These are phyloP conservation scores for Meloidogyne exigua DNA, from an alignment of 1,140 invertebrate species.

Conservation along the genomic window DNA sequence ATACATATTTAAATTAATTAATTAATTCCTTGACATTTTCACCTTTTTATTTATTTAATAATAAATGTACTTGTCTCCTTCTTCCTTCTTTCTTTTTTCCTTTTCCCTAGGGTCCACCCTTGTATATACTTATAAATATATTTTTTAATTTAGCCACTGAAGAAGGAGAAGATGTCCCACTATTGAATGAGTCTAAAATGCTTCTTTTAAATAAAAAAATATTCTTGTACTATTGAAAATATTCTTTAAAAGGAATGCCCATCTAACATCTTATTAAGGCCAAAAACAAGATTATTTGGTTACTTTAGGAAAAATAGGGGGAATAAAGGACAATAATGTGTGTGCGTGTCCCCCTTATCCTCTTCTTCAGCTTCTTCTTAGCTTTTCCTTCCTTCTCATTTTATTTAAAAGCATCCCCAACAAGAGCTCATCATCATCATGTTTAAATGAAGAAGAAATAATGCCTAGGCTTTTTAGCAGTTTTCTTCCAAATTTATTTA, in stretches of 20 bases:
- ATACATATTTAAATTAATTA: too few relatives aligned
- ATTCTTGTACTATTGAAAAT: not conserved
- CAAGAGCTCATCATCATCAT: not conserved
- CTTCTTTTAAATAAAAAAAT: too few relatives aligned
- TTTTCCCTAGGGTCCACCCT: not conserved
- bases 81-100: not conserved
- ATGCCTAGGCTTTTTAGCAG: not conserved
- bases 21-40: too few relatives aligned
- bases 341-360: not conserved
- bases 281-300: conserved; percentile 2
- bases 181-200: too few relatives aligned
- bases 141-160: not conserved
- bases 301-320: not conserved
- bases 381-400: not conserved
- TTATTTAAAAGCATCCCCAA: not conserved
- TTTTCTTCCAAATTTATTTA: not conserved
- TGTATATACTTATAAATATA: too few relatives aligned
- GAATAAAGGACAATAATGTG: not conserved
- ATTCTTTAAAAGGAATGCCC: not conserved
- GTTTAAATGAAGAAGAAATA: not conserved
- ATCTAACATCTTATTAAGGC: not conserved
- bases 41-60: not conserved
- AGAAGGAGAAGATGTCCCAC: not conserved
- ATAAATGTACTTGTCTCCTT: not conserved
- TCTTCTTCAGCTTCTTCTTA: not conserved